Evolutionary conservation across 2,888 invertebrate genomes (phyloP).

Genomic region (Dynastes hyllus): DNA sequence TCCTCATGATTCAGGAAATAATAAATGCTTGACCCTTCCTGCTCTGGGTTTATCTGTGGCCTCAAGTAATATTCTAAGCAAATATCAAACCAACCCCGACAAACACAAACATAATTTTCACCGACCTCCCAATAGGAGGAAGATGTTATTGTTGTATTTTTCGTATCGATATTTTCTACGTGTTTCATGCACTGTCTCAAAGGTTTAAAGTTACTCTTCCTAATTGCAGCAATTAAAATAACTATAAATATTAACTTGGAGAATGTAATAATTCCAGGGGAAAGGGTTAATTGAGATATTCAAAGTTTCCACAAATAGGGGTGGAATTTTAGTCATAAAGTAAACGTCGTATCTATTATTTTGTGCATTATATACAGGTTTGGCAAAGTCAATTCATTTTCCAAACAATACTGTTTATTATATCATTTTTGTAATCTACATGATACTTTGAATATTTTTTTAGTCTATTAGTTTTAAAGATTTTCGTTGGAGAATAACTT

Average conservation of each 20-base stretch:
- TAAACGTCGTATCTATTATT: neutral
- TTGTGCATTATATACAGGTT: neutral
- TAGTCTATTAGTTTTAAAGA: too few species aligned
- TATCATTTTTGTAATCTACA: too few species aligned
- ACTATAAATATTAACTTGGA: constrained; percentile 39
- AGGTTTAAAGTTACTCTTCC: neutral
- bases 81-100: constrained; percentile 19
- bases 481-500: too few species aligned
- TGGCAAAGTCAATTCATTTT: too few species aligned
- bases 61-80: constrained; percentile 47
- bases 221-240: constrained; percentile 32
- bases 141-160: neutral
- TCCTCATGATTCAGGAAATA: constrained; percentile 44
- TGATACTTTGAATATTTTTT: too few species aligned
- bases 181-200: neutral
- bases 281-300: constrained; percentile 44
- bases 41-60: constrained; percentile 46
- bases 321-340: constrained; percentile 25
- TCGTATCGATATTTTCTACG: constrained; percentile 10
- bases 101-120: constrained; percentile 38
- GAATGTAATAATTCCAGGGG: constrained; percentile 39
- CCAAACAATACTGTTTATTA: too few species aligned
- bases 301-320: constrained; percentile 36
- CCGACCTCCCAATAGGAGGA: neutral
- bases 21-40: constrained; percentile 52